Evolutionary conservation across 2,888 invertebrate genomes (phyloP).

Genomic region (Tyria jacobaeae): DNA sequence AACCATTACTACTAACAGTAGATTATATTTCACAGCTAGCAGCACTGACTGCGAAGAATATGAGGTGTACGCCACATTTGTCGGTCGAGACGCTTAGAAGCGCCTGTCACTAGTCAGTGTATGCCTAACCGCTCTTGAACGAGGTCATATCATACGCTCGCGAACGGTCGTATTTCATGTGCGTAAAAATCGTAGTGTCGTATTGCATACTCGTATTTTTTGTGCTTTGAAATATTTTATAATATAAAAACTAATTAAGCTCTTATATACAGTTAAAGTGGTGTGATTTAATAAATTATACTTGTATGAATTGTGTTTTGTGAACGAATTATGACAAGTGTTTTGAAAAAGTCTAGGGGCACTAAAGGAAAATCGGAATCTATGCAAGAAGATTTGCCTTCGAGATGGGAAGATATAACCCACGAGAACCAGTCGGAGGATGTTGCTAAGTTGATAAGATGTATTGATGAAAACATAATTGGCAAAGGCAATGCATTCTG

Average conservation of each 20-base stretch:
- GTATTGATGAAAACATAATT: conserved; percentile 93
- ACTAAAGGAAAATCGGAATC: conserved; percentile 84
- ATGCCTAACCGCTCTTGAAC: conserved; percentile 23
- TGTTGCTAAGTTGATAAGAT: conserved; percentile 90
- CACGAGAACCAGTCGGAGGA: conserved; percentile 88
- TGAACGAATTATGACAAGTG: conserved; percentile 82
- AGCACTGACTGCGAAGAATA: conserved; percentile 45
- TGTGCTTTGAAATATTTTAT: conserved; percentile 31
- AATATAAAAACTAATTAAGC: conserved; percentile 25
- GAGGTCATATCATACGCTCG: conserved; percentile 33
- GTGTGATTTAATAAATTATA: conserved; percentile 34
- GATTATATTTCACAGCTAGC: conserved; percentile 33
- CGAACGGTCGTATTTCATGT: conserved; percentile 40
- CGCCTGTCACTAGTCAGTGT: conserved; percentile 34
- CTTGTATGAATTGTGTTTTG: conserved; percentile 67
- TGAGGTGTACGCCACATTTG: conserved; percentile 44
- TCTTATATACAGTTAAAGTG: conserved; percentile 31
- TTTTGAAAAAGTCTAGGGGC: conserved; percentile 82
- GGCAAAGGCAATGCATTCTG: conserved; percentile 93
- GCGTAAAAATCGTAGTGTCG: conserved; percentile 30
- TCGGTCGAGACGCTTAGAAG: conserved; percentile 32
- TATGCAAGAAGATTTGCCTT: conserved; percentile 83
- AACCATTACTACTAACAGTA: conserved; percentile 29
- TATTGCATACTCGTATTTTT: conserved; percentile 22
- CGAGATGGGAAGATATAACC: conserved; percentile 73